Conservation (phyloP, 1,140 invertebrate species). For the Meloidogyne chitwoodi region DNA sequence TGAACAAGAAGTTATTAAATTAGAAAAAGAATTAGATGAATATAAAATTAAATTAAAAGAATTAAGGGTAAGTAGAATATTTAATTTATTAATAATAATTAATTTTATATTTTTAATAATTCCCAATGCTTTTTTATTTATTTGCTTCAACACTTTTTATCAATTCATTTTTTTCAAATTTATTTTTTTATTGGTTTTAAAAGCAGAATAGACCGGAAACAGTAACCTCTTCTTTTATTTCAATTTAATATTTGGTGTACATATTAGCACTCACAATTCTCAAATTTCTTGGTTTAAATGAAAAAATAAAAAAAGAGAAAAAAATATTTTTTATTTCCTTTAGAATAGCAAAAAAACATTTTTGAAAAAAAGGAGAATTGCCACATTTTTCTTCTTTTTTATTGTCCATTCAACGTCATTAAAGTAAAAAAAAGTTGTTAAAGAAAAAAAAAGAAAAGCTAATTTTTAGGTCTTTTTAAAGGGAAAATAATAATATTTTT, state of each 20-base stretch:
- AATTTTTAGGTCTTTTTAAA: too few relatives aligned
- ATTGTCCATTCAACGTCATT: neutral
- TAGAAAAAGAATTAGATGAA: conserved; percentile 44
- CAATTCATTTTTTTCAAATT: neutral
- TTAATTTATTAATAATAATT: too few relatives aligned
- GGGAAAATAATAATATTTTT: too few relatives aligned
- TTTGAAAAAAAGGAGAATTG: neutral
- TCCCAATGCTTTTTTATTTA: neutral
- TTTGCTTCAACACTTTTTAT: neutral
- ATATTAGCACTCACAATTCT: conserved; percentile 3
- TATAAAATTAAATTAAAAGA: conserved; percentile 32
- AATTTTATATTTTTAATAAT: neutral
- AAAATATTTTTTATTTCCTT: too few relatives aligned
- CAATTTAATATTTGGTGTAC: neutral
- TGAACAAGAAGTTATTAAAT: conserved; percentile 43
- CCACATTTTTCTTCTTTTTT: neutral
- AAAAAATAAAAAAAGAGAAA: neutral
- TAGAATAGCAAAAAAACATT: too few relatives aligned
- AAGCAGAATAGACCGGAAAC: neutral
- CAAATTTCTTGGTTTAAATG: conserved; percentile 3
- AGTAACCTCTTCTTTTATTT: neutral
- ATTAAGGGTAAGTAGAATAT: conserved; percentile 42
- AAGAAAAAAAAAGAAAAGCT: too few relatives aligned
- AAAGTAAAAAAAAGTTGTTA: too few relatives aligned
- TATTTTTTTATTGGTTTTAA: neutral